Base-by-base conservation (phyloP, 2,888 invertebrate species). In the Bombylius major region DNA sequence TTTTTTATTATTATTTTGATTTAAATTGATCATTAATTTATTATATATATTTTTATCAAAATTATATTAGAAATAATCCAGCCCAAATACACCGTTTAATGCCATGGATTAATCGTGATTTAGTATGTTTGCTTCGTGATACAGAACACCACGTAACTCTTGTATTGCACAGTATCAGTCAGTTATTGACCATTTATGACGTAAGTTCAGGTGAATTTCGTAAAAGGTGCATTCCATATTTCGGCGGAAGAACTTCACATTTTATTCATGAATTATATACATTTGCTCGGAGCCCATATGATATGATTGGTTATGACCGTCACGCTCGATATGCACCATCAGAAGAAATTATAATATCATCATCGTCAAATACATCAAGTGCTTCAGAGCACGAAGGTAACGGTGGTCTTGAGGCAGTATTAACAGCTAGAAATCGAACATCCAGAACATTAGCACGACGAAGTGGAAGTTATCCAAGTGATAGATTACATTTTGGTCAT, bases 181-280 rank as follows among this genome's bases (percentile, higher is more conserved):
- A 84, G 48, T 75, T 85, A 53, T 75, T 94, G 31, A 81, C 78
- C 8, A 76, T 80, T 60, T 80, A 83, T 66, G 82, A 88, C 66
- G 79, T 75, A 54, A 60, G 69, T 39, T 70, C 71, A 33, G 66
- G 69, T 9, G 82, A 84, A 65, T 92, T 95, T 72, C 80, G 82
- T 46, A 80, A 82, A 47, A 77, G 82, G 13, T 71, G 93, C 53
- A 77, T 78, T 36, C 81, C 84, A 13, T 87, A 83, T 69, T 77
- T 93, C 59, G 82, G 84, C 31, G 75, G 77, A 1, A 78, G 84
- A 62, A 89, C 92, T 0, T 81, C 83, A 57, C 95, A 95, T 71
- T 96, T 96, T 69, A 79, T 90, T 42, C 93, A 95, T 69, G 95
- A 96, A 69, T 80, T 96, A 59, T 82, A 85, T 65, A 84, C 83